phyloP scores from a whole-genome alignment of 2,888 invertebrate species.

The Luperina nickerlii region DNA sequence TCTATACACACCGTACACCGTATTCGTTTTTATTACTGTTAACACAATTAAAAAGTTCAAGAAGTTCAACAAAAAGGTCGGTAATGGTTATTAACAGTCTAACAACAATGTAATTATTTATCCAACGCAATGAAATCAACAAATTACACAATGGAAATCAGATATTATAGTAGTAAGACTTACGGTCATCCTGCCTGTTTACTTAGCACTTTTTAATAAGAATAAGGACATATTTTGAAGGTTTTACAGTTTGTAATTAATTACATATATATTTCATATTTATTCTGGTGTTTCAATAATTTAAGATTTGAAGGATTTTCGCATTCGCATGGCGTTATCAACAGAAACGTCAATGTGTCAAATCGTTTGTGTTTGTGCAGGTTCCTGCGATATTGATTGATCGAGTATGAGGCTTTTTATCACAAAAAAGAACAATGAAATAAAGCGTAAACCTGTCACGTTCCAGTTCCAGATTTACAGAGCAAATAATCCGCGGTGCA shows the following conservation, averaged over 20 bases:
- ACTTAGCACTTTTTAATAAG: conserved; percentile 39
- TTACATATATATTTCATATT: conserved; percentile 41
- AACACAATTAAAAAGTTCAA: conserved; percentile 18
- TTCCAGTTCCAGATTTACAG: neutral
- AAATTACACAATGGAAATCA: conserved; percentile 16
- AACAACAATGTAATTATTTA: conserved; percentile 42
- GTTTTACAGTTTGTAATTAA: neutral
- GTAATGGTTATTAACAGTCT: conserved; percentile 14
- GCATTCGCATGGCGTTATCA: conserved; percentile 30
- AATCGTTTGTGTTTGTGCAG: neutral
- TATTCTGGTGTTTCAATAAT: neutral
- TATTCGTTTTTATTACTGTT: neutral
- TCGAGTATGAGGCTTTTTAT: neutral
- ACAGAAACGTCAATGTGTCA: conserved; percentile 13
- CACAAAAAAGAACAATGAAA: neutral
- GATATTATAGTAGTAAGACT: conserved; percentile 32
- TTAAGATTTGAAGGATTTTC: conserved; percentile 3
- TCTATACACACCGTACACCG: neutral
- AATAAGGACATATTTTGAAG: conserved; percentile 41
- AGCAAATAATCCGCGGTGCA: too few relatives aligned
- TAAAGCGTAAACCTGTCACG: neutral
- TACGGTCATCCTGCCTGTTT: conserved; percentile 59
- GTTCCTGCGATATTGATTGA: neutral
- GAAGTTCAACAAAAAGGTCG: conserved; percentile 1
- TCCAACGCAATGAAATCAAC: conserved; percentile 32